Evolutionary conservation across 2,113 vertebrate species (phyloP).

Genomic region (Probosciger aterrimus): DNA sequence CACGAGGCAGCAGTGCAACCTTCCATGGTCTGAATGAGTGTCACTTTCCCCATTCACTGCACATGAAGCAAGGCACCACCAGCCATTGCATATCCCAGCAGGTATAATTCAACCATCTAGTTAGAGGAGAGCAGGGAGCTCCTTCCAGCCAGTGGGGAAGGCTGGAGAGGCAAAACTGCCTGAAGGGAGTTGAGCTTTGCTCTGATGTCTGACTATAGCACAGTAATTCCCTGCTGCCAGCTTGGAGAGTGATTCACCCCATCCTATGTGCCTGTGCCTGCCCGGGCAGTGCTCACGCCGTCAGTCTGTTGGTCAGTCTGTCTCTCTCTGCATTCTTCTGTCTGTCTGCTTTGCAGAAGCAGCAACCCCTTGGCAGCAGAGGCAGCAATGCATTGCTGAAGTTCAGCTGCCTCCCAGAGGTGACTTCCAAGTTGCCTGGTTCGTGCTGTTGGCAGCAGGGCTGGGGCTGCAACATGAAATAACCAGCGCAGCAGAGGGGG

Average conservation of each 20-base stretch:
- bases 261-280: background rate
- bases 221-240: background rate
- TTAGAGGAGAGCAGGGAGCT: background rate
- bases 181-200: background rate
- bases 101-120: background rate
- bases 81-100: rapidly evolving
- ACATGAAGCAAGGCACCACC: rapidly evolving
- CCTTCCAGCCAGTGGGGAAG: background rate
- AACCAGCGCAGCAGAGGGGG: background rate
- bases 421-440: background rate
- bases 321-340: background rate
- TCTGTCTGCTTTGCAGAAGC: background rate
- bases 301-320: background rate
- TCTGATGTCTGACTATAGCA: background rate
- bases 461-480: background rate
- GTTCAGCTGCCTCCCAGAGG: conserved; percentile 58
- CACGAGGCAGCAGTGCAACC: rapidly evolving
- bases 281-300: rapidly evolving
- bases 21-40: rapidly evolving
- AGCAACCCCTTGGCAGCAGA: background rate
- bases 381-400: background rate
- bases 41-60: background rate
- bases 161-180: background rate
- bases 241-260: background rate
- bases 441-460: background rate